Evolutionary conservation across 64 coral and sea anemone genomes (phyloP), one percentile per base, ranked within the genome.

Genomic region (Cladopsammia gracilis): DNA sequence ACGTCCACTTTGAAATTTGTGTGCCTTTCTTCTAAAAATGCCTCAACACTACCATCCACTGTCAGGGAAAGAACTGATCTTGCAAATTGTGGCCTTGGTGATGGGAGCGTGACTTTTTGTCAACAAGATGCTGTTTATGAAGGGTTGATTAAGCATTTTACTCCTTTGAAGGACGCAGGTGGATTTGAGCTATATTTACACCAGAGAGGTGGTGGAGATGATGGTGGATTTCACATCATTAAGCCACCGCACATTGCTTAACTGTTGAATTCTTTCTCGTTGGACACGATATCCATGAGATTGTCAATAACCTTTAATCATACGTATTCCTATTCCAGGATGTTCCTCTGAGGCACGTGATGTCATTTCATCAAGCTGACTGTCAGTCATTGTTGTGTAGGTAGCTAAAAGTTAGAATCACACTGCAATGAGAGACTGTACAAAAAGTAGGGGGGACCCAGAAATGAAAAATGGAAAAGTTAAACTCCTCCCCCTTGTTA

Each of bases 141-240:
- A 13, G 6, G 43, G 13, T 45, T 86, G 43, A 16, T 86, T 12
- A 64, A 70, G 26, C 58, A 48, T 64, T 87, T 72, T 70, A 23
- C 85, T 52, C 48, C 68, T 19, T 73, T 87, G 68, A 87, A 50
- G 7, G 48, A 87, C 24, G 85, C 66, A 13, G 85, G 85, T 44
- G 85, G 85, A 54, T 87, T 87, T 87, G 85, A 87, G 24, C 20
- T 87, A 25, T 72, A 47, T 50, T 47, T 87, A 24, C 56, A 46
- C 23, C 85, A 87, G 48, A 87, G 85, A 73, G 69, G 85, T 70
- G 85, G 85, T 51, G 85, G 85, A 73, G 85, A 87, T 46, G 66
- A 87, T 24, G 45, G 64, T 73, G 65, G 85, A 7, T 87, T 87
- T 87, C 85, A 87, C 54, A 23, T 87, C 65, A 74, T 87, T 70